These are phyloP conservation scores for Phoxinus phoxinus DNA, from an alignment of 2,113 vertebrate genomes.

Conservation along the genomic window DNA sequence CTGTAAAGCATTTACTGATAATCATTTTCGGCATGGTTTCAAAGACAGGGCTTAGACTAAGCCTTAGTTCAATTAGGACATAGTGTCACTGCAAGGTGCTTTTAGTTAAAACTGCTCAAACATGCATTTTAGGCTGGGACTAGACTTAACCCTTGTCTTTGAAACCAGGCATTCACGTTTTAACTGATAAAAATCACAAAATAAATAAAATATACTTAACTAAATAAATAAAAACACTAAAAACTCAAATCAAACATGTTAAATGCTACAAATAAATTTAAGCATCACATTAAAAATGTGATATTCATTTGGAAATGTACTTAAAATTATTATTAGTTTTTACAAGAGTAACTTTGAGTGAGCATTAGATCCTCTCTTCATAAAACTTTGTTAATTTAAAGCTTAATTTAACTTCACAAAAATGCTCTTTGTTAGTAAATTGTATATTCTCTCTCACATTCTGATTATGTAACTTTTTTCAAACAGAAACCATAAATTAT, in stretches of 20 bases:
- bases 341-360: neutral
- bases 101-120: no score
- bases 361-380: neutral
- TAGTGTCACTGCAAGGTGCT: no score
- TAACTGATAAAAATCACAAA: no score
- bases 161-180: no score
- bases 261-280: neutral
- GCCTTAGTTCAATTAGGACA: no score
- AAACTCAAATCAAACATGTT: neutral
- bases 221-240: neutral
- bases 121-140: no score
- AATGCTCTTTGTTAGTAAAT: neutral
- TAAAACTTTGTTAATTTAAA: neutral
- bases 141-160: no score
- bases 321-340: neutral
- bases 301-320: neutral
- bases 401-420: neutral
- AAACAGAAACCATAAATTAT: neutral
- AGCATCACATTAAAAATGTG: neutral
- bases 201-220: neutral
- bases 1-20: neutral
- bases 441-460: neutral
- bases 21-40: neutral
- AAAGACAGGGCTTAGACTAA: no score
- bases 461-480: slow-evolving; percentile 9